These are phyloP conservation scores for Thalpophila matura DNA, from an alignment of 2,888 invertebrate genomes.

Conservation along the genomic window DNA sequence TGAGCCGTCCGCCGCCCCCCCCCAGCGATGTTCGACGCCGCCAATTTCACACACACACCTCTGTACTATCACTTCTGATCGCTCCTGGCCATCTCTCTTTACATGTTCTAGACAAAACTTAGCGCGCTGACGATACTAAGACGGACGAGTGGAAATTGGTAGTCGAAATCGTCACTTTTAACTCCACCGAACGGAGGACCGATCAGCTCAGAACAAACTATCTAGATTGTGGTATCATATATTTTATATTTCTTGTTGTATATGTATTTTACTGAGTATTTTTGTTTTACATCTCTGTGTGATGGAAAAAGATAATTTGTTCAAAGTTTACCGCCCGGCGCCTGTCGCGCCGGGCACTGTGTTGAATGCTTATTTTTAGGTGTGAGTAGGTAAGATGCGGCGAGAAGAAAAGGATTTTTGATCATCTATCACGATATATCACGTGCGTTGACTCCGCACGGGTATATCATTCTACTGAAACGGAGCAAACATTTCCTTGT, in stretches of 20 bases:
- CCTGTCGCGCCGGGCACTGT: constrained; percentile 80
- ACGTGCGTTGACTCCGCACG: constrained; percentile 79
- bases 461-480: constrained; percentile 87
- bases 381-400: constrained; percentile 85
- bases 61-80: constrained; percentile 53
- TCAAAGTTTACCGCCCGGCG: constrained; percentile 83
- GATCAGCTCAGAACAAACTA: constrained; percentile 87
- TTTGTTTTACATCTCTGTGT: constrained; percentile 64
- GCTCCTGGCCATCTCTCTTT: constrained; percentile 44
- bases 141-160: constrained; percentile 80
- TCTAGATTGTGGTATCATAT: constrained; percentile 74
- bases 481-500: constrained; percentile 86
- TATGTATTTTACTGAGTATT: constrained; percentile 64
- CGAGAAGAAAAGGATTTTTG: constrained; percentile 93
- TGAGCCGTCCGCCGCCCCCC: constrained; percentile 69
- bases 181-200: constrained; percentile 63
- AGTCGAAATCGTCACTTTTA: constrained; percentile 79
- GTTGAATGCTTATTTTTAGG: constrained; percentile 89
- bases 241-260: constrained; percentile 69
- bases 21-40: constrained; percentile 71
- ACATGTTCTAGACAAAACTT: constrained; percentile 60
- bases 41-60: constrained; percentile 76
- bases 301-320: constrained; percentile 88
- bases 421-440: constrained; percentile 90
- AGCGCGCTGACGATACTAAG: constrained; percentile 57